Evolutionary conservation across 2,888 invertebrate genomes (phyloP).

Genomic region (Euclidia mi): DNA sequence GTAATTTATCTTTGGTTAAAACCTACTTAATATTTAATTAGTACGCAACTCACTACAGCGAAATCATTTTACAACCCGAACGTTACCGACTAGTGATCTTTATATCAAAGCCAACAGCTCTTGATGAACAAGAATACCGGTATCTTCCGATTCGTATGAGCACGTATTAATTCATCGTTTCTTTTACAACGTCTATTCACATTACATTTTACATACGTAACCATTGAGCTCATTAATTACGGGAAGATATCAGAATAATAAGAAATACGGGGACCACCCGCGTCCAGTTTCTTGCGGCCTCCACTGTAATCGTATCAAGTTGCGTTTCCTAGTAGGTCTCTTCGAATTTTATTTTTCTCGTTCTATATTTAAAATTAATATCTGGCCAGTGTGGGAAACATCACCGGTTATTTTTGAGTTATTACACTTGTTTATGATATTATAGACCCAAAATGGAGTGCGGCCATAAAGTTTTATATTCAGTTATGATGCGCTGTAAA

Average conservation of each 20-base stretch:
- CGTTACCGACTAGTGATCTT: slow-evolving; percentile 1
- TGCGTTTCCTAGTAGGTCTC: slow-evolving; percentile 67
- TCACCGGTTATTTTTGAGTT: slow-evolving; percentile 16
- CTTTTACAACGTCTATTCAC: slow-evolving; percentile 53
- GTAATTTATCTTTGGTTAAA: slow-evolving; percentile 14
- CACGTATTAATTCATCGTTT: slow-evolving; percentile 23
- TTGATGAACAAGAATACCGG: slow-evolving; percentile 1
- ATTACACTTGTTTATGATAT: slow-evolving; percentile 22
- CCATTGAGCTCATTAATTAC: slow-evolving; percentile 74
- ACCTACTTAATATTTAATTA: slow-evolving; percentile 11
- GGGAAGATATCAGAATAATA: slow-evolving; percentile 67
- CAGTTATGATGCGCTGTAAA: slow-evolving; percentile 19
- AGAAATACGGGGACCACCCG: slow-evolving; percentile 77
- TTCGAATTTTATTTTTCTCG: slow-evolving; percentile 39
- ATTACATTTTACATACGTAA: slow-evolving; percentile 54
- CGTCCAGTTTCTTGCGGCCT: slow-evolving; percentile 65
- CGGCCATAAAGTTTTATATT: slow-evolving; percentile 22
- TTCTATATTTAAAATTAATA: slow-evolving; percentile 29
- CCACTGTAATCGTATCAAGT: slow-evolving; percentile 68
- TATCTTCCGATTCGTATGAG: slow-evolving; percentile 12
- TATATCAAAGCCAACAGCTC: neutral
- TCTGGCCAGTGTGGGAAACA: slow-evolving; percentile 42
- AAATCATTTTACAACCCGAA: neutral
- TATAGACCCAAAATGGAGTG: slow-evolving; percentile 16
- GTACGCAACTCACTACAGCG: neutral